A percentile compares a stretch with the other conserved stretches of the same genome.
Evolutionary conservation across 2,797 vertebrate genomes (phyloP).

Genomic region (Pipistrellus nathusii): DNA sequence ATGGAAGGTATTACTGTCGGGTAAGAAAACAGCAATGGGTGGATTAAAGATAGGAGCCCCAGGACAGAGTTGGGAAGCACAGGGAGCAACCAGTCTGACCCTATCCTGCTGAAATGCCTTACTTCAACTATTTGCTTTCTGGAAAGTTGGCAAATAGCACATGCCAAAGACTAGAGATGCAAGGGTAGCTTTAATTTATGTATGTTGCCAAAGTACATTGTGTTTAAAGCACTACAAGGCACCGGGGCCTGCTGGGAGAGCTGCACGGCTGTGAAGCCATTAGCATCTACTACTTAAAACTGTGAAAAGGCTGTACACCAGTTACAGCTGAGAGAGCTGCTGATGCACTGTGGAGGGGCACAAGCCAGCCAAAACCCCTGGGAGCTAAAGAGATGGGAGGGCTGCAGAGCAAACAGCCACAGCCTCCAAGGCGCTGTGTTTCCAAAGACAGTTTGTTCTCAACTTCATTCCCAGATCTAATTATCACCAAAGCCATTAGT

Average conservation of each 20-base stretch:
- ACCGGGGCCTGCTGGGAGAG: constrained; percentile 66
- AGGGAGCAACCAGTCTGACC: neutral
- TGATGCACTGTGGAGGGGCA: constrained; percentile 30
- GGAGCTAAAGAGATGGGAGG: neutral
- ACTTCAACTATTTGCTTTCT: constrained; percentile 41
- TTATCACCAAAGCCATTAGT: neutral
- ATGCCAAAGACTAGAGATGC: constrained; percentile 67
- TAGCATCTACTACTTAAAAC: constrained; percentile 71
- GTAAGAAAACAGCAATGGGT: neutral
- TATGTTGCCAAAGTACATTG: constrained; percentile 72
- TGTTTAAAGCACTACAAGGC: constrained; percentile 67
- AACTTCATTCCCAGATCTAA: constrained; percentile 30
- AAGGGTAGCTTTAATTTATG: constrained; percentile 76
- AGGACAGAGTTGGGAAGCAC: neutral
- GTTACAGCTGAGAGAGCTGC: constrained; percentile 65
- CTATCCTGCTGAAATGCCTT: neutral
- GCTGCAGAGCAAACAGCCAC: neutral
- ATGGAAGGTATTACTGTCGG: neutral
- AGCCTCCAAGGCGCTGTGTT: neutral
- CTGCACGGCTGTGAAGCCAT: constrained; percentile 59
- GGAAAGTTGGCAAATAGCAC: constrained; percentile 59
- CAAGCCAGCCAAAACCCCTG: neutral
- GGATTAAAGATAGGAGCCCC: neutral
- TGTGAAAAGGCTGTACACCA: constrained; percentile 65
- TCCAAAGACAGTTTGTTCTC: constrained; percentile 26